phyloP scores from a whole-genome alignment of 2,113 vertebrate species.

The Solea senegalensis region DNA sequence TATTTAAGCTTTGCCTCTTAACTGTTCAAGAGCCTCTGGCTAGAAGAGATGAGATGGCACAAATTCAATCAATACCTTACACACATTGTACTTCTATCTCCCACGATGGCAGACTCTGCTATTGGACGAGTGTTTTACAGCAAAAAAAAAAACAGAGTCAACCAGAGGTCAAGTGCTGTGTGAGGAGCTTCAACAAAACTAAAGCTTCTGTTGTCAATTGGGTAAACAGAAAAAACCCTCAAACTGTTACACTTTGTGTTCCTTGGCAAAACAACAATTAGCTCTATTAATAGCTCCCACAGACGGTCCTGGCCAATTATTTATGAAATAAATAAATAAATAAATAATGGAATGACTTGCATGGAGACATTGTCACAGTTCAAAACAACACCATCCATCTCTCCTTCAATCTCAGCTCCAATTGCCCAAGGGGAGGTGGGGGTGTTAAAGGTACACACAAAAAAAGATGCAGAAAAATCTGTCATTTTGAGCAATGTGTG shows the following conservation, averaged over 20 bases:
- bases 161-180: constrained; percentile 27
- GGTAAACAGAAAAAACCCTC: constrained; percentile 23
- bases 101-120: not conserved
- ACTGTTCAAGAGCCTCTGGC: constrained; percentile 17
- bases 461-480: constrained; percentile 21
- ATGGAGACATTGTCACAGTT: constrained; percentile 72
- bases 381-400: constrained; percentile 76
- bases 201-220: constrained; percentile 25
- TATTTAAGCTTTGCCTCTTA: constrained; percentile 13
- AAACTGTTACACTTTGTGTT: constrained; percentile 37
- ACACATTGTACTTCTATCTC: constrained; percentile 28
- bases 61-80: constrained; percentile 30
- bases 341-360: constrained; percentile 68
- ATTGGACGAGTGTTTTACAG: constrained; percentile 4
- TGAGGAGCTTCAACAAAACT: constrained; percentile 7
- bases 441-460: constrained; percentile 19
- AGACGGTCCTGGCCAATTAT: constrained; percentile 73
- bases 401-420: constrained; percentile 49
- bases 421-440: constrained; percentile 49
- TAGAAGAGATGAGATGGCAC: constrained; percentile 14
- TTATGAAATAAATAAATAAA: constrained; percentile 58
- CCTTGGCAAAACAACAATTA: constrained; percentile 60
- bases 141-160: not conserved
- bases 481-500: constrained; percentile 48
- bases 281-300: constrained; percentile 70